These are phyloP conservation scores for Hoplostethus mediterraneus DNA, from an alignment of 2,797 vertebrate genomes.

Conservation along the genomic window DNA sequence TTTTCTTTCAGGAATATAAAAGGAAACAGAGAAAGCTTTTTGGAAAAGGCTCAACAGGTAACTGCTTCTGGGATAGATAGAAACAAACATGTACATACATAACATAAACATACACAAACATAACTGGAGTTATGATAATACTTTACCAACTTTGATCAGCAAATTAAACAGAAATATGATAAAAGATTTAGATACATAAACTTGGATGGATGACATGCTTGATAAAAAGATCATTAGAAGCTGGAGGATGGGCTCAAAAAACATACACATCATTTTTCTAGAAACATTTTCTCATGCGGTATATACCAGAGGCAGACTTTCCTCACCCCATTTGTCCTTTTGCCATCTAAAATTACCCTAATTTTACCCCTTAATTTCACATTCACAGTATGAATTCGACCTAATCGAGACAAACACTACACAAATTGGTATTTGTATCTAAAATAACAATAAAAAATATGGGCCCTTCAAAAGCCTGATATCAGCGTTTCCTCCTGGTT, in stretches of 20 bases:
- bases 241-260: too few species aligned
- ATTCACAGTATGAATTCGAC: neutral
- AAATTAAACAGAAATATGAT: neutral
- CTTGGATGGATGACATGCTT: too few species aligned
- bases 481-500: slow-evolving; percentile 49
- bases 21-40: slow-evolving; percentile 42
- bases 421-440: slow-evolving; percentile 21
- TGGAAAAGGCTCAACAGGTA: slow-evolving; percentile 38
- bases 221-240: too few species aligned
- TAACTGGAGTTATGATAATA: slow-evolving; percentile 11
- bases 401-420: slow-evolving; percentile 19
- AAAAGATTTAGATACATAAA: neutral
- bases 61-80: slow-evolving; percentile 1
- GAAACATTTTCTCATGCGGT: slow-evolving; percentile 24
- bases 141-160: too few species aligned
- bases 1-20: slow-evolving; percentile 37
- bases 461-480: slow-evolving; percentile 32
- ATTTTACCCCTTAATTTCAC: slow-evolving; percentile 36
- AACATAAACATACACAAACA: neutral
- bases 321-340: slow-evolving; percentile 52
- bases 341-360: slow-evolving; percentile 21
- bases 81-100: neutral
- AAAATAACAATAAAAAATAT: slow-evolving; percentile 32
- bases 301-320: slow-evolving; percentile 42
- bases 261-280: slow-evolving; percentile 1